Percentiles rank a stretch among this genome's conserved stretches.
Evolutionary conservation across 2,797 vertebrate species (phyloP).

Genomic region (Crocidura indochinensis): DNA sequence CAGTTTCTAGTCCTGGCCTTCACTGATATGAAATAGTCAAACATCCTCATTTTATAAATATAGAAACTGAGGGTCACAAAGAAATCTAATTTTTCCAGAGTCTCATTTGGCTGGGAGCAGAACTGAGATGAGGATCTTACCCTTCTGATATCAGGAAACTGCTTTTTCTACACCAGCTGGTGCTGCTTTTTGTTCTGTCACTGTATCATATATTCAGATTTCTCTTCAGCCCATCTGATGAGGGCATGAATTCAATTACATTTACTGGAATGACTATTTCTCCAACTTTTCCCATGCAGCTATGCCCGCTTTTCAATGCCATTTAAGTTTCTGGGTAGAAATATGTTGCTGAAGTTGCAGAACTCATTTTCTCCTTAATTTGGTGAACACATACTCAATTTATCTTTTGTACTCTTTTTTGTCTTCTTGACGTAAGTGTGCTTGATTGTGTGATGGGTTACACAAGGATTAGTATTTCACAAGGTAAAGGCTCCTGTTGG

Average conservation of each 20-base stretch:
- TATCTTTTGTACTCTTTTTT: conserved; percentile 4
- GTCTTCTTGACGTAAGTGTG: background rate
- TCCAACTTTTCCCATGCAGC: background rate
- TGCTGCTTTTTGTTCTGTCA: background rate
- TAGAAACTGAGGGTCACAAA: background rate
- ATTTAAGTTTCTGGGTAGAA: conserved; percentile 12
- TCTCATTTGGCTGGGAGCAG: background rate
- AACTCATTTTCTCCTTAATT: conserved; percentile 1
- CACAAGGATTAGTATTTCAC: background rate
- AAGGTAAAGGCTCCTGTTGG: background rate
- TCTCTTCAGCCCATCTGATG: background rate
- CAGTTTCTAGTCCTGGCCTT: too few relatives aligned
- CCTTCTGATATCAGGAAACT: background rate
- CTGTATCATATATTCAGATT: background rate
- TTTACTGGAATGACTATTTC: conserved; percentile 11
- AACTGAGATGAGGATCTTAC: background rate
- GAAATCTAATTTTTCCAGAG: background rate
- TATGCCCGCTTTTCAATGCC: conserved; percentile 8
- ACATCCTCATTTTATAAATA: background rate
- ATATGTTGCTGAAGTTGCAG: conserved; percentile 1
- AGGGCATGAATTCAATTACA: background rate
- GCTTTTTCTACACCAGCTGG: background rate
- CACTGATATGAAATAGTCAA: background rate
- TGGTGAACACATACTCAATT: background rate
- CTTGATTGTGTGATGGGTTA: background rate